Percentiles rank a stretch among this genome's conserved stretches.
Evolutionary conservation across 2,797 vertebrate genomes (phyloP).

Genomic region (Pseudochirops cupreus): DNA sequence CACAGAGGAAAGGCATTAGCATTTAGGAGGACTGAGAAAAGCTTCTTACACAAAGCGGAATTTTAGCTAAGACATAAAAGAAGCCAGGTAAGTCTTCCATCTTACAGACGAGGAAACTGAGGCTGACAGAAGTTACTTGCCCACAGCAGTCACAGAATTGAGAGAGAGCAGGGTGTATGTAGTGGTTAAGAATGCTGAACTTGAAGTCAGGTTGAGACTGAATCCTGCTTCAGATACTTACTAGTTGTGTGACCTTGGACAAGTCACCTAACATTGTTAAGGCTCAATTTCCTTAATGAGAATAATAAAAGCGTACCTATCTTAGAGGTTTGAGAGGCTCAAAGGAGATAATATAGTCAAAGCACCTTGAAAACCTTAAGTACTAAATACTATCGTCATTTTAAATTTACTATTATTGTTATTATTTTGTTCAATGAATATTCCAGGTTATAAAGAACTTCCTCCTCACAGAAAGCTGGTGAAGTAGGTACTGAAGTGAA

Average conservation of each 20-base stretch:
- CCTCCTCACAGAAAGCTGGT: neutral
- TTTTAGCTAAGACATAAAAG: too few relatives aligned
- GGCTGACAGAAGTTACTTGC: too few relatives aligned
- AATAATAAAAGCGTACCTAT: neutral
- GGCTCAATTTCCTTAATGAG: neutral
- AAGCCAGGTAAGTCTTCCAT: too few relatives aligned
- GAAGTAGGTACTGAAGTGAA: neutral
- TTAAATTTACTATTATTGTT: neutral
- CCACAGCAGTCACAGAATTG: too few relatives aligned
- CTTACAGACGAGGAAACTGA: too few relatives aligned
- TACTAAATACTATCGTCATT: neutral
- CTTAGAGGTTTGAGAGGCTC: neutral
- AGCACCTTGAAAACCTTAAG: neutral
- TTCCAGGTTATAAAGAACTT: neutral
- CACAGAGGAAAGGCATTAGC: too few relatives aligned
- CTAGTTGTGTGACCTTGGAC: neutral
- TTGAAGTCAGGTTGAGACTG: neutral
- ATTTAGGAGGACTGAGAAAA: too few relatives aligned
- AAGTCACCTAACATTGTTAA: neutral
- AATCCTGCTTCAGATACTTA: neutral
- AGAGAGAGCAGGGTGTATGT: too few relatives aligned
- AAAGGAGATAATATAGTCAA: neutral
- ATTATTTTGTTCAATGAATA: neutral
- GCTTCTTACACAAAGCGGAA: too few relatives aligned
- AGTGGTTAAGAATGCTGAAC: neutral